Evolutionary conservation across 2,797 vertebrate genomes (phyloP).

Genomic region (Macropodus opercularis): DNA sequence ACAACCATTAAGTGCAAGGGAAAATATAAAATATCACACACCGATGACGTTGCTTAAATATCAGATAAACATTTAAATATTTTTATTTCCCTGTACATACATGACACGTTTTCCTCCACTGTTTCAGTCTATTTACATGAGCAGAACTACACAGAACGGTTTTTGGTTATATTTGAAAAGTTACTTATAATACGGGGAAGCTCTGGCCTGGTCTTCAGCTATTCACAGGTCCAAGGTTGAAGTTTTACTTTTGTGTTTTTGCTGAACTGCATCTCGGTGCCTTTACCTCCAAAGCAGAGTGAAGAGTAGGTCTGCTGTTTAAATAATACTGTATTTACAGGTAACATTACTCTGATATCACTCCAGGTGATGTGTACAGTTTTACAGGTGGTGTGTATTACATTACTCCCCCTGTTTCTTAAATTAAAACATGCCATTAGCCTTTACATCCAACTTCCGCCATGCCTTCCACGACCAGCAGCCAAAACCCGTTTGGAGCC

Average conservation of each 20-base stretch:
- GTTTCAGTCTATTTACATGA: conserved; percentile 86
- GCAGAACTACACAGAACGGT: conserved; percentile 85
- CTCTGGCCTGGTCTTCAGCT: conserved; percentile 63
- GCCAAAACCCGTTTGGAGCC: conserved; percentile 63
- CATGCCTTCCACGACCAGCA: conserved; percentile 23
- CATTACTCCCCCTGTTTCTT: conserved; percentile 22
- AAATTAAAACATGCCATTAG: conserved; percentile 50
- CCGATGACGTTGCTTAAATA: conserved; percentile 90
- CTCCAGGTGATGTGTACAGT: conserved; percentile 67
- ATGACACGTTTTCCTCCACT: conserved; percentile 52
- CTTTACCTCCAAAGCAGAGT: too few relatives aligned
- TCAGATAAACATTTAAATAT: conserved; percentile 88
- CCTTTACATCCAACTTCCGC: conserved; percentile 14
- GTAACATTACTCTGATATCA: conserved; percentile 55
- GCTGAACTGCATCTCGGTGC: conserved; percentile 7
- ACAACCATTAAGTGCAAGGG: conserved; percentile 90
- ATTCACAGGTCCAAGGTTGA: conserved; percentile 22
- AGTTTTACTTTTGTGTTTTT: not conserved
- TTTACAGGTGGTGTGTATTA: conserved; percentile 33
- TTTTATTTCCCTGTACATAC: conserved; percentile 82
- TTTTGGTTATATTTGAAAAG: conserved; percentile 82
- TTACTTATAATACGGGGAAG: conserved; percentile 53
- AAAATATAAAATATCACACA: conserved; percentile 88
- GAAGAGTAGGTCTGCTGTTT: conserved; percentile 56
- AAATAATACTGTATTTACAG: conserved; percentile 71